Base-by-base conservation (phyloP, 2,113 vertebrate genomes). In the Myocastor coypus region DNA sequence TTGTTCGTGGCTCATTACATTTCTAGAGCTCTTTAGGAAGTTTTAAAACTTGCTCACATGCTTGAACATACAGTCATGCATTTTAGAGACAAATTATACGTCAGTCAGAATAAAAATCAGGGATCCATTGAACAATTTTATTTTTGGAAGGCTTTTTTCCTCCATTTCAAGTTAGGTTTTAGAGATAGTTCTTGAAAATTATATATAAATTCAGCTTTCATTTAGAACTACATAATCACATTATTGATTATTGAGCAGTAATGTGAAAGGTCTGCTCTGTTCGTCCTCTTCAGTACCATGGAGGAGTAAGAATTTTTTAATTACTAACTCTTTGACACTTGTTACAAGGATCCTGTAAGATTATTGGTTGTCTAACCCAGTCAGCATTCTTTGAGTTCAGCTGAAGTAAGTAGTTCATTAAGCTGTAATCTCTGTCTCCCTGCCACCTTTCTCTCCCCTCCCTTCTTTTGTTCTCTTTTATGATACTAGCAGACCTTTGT, bases 151-250 rank as follows among this genome's bases (percentile, higher is more conserved):
- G 1, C 2, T 61, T 73, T 55, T 50, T 16, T 14, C 57, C 2
- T 4, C 52, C 26, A 10, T 93, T 93, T 87, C 52, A 96, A 73
- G 73, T 42, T 4, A 46, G 69, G 14, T 59, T 89, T 5, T 73
- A 87, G 24, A 87, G 94, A 42, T 80, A 77, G 6, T 97, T 92
- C 71, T 89, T 78, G 34, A 83, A 91, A 87, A 94, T 82, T 80
- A 0, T 83, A 24, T 59, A 61, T 81, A 57, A 93, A 85, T 87
- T 87, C 37, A 94, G 10, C 75, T 17, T 86, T 1, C 16, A 34
- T 81, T 30, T 84, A 40, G 30, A 37, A 85, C n/a, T 71, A 59
- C 81, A 5, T 50, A 94, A 28, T 77, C 52, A 64, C 5, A 28
- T 63, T 89, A 42, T 46, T 46, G 26, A 77, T 5, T 30, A 77